Base-by-base conservation (phyloP, 64 coral and sea anemone species). In the Hydrozoanthus tunicans region DNA sequence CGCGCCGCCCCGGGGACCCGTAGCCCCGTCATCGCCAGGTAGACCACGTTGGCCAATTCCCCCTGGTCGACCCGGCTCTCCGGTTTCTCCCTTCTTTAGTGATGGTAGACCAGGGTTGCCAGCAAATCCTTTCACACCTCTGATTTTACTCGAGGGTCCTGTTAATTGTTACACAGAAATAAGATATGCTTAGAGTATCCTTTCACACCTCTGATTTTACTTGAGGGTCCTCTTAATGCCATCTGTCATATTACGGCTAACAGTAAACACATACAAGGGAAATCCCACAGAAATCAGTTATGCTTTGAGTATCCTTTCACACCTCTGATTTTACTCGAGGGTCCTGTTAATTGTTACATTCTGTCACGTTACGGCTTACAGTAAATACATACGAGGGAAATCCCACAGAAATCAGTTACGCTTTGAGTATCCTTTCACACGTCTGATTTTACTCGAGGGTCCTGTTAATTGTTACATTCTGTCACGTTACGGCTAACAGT, bases 61-160 rank as follows among this genome's bases (percentile, higher is more conserved):
- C 23, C 95, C 95, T 1, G 89, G 11, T 5, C 10, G 0, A n/a
- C 95, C 95, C 1, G 7, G 13, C 0, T 11, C 51, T 0, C 95
- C 95, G 0, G 53, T 60, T 0, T 24, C 32, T 1, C 95, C 95
- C 54, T 90, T 93, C 9, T 77, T 24, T 0, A 88, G 77, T 56
- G 95, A 96, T n/a, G 95, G 95, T 17, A 94, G 53, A 15, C 95
- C 95, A 15, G 92, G 92, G 5, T 58, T 11, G 25, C 95, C 95
- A 0, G 43, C 6, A 1, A 66, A 26, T 12, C 95, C 93, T 7
- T 63, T 92, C 2, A 17, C 43, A 25, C 93, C 93, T 58, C 51
- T 71, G 57, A 92, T 51, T 24, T 77, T 58, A 60, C 86, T 86
- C 6, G 73, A 51, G 9, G 62, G 57, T 15, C 93, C 93, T 94